Evolutionary conservation across 2,888 invertebrate species (phyloP).

Genomic region (Epirrita christyi): DNA sequence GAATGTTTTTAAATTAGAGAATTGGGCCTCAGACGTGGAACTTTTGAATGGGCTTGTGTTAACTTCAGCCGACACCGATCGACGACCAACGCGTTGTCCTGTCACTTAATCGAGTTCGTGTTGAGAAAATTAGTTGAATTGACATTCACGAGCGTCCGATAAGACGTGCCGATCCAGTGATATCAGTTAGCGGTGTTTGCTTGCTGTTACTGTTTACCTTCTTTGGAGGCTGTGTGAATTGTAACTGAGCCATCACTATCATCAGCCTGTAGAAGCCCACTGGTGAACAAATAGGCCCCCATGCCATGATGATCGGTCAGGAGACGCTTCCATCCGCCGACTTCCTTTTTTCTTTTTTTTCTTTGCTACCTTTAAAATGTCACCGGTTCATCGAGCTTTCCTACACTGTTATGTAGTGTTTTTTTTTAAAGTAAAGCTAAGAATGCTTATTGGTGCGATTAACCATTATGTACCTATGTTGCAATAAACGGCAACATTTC

Average conservation of each 20-base stretch:
- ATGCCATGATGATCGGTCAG: no score
- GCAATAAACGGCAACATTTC: constrained; percentile 1
- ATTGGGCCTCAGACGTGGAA: not conserved
- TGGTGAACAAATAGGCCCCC: not conserved
- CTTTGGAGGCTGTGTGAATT: constrained; percentile 3
- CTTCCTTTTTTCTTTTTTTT: no score
- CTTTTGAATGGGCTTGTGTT: constrained; percentile 7
- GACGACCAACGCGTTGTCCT: not conserved
- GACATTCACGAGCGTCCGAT: constrained; percentile 37
- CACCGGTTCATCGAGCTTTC: not conserved
- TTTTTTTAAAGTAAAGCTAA: no score
- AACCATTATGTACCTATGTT: not conserved
- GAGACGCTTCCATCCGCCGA: not conserved
- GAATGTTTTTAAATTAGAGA: no score
- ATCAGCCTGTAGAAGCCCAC: not conserved
- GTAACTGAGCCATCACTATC: not conserved
- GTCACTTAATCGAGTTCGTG: constrained; percentile 20
- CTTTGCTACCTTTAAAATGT: not conserved
- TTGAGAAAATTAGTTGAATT: constrained; percentile 37
- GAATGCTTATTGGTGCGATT: not conserved
- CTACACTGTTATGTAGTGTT: not conserved
- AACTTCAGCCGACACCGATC: constrained; percentile 1
- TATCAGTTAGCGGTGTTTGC: constrained; percentile 17
- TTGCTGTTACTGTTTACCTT: constrained; percentile 20
- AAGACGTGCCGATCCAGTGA: constrained; percentile 25